phyloP scores from a whole-genome alignment of 2,797 vertebrate genomes.

The Clamator glandarius region DNA sequence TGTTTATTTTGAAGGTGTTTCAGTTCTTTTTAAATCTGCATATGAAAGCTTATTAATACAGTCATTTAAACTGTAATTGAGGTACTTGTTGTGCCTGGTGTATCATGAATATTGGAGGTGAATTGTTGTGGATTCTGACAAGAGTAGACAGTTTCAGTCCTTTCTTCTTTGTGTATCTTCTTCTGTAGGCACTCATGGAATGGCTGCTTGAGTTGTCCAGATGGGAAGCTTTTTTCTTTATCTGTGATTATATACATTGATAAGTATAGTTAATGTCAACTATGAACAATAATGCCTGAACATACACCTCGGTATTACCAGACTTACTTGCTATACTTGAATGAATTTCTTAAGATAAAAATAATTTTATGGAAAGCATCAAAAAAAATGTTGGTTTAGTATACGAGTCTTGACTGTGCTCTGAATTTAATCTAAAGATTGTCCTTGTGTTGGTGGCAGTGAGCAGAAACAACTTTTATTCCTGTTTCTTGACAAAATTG shows the following conservation, averaged over 20 bases:
- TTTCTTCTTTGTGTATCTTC: not conserved
- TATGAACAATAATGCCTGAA: not conserved
- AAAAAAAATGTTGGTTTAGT: not conserved
- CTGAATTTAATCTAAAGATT: not conserved
- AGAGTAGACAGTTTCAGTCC: not conserved
- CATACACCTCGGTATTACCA: not conserved
- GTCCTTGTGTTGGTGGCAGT: not conserved
- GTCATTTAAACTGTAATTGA: not conserved
- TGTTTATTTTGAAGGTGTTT: not conserved
- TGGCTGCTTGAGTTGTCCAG: not conserved
- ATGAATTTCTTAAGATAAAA: not conserved
- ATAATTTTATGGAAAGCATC: not conserved
- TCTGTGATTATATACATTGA: not conserved
- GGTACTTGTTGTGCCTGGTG: not conserved
- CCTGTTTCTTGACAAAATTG: not conserved
- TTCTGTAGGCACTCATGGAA: not conserved
- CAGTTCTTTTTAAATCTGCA: not conserved
- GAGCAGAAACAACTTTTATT: not conserved
- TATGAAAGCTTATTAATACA: not conserved
- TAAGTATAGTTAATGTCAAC: not conserved
- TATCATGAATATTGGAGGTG: not conserved
- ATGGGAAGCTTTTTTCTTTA: not conserved
- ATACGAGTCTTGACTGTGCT: not conserved
- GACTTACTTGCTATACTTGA: not conserved
- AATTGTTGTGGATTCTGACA: not conserved